Base-by-base conservation (phyloP, 2,797 vertebrate genomes). In the Pseudochirops cupreus region DNA sequence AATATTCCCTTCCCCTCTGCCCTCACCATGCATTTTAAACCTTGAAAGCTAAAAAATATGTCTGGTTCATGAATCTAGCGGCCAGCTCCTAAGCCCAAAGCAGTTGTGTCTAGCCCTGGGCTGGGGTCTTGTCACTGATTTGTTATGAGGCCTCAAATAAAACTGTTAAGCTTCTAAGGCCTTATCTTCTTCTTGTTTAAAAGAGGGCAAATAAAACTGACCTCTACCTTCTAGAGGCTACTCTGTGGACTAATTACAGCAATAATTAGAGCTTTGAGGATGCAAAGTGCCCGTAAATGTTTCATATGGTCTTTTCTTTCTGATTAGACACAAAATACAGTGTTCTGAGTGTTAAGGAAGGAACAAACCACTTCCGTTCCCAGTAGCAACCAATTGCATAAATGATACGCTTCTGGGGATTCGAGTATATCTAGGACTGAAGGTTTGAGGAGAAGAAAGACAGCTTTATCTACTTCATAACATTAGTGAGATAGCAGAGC, bases 321-420 rank as follows among this genome's bases (percentile, higher is more conserved):
- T 82, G 74, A 82, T 82, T 82, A 82, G 74, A 82, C 74, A 82
- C 74, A 21, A 82, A 82, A 46, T 18, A 39, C 74, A 82, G 74
- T 18, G 2, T 82, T 82, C 74, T 46, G 39, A 82, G 74, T 82
- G 74, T 82, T 82, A 82, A 82, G 74, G 39, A 82, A 82, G 74
- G 74, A 82, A 82, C 74, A 46, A 82, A 82, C 74, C 74, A 82
- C n/a, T 82, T 46, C 74, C 46, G 74, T 82, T 82, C 74, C 74
- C 74, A 82, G 74, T 82, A 82, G 74, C 74, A 82, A 82, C 74
- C 74, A 82, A 82, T 26, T 82, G 74, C n/a, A 82, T 82, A 82
- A 82, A 82, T 16, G 74, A 82, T 82, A 82, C 18, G n/a, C 74
- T 82, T 82, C 74, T 82, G 74, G 74, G 74, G 74, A 46, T 82